phyloP scores from a whole-genome alignment of 2,797 vertebrate species.

The Poeciliopsis gracilis region DNA sequence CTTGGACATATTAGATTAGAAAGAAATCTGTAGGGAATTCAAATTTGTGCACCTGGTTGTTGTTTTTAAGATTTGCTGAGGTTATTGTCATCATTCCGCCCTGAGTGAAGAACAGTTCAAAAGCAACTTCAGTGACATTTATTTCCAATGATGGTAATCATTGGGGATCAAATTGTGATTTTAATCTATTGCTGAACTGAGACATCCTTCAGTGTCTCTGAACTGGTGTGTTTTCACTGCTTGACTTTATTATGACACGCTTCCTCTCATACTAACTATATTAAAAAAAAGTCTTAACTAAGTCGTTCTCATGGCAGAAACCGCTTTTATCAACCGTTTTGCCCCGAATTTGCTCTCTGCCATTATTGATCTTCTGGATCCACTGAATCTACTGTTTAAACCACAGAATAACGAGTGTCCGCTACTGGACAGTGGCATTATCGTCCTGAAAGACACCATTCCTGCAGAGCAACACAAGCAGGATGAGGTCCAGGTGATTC shows the following conservation, averaged over 20 bases:
- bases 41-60: neutral
- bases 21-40: neutral
- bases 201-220: constrained; percentile 29
- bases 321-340: neutral
- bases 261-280: constrained; percentile 5
- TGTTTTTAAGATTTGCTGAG: neutral
- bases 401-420: constrained; percentile 65
- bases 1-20: neutral
- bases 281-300: neutral
- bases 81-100: neutral
- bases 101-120: neutral
- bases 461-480: constrained; percentile 42
- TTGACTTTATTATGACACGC: constrained; percentile 27
- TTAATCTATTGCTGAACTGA: neutral
- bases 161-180: neutral
- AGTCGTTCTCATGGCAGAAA: neutral
- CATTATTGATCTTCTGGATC: constrained; percentile 24
- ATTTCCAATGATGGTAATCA: neutral
- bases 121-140: neutral
- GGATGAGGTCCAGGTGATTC: constrained; percentile 42
- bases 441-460: constrained; percentile 57
- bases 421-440: constrained; percentile 60
- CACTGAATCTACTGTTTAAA: constrained; percentile 49
- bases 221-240: constrained; percentile 45
- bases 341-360: constrained; percentile 14